Base-by-base conservation (phyloP, 2,797 vertebrate species). In the Catostomus latipinnis region DNA sequence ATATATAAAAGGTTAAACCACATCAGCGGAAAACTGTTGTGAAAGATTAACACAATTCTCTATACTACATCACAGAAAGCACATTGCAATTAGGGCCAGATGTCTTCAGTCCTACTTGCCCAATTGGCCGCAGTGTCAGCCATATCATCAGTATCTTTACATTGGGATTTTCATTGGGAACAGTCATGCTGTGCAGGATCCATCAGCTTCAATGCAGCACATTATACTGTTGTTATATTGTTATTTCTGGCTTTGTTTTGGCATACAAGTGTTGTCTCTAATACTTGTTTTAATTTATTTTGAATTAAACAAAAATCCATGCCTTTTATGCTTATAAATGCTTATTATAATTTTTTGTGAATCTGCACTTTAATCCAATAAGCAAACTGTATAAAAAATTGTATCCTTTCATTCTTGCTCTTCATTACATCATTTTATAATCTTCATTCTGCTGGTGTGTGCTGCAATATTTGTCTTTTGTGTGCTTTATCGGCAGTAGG, bases 331-430 rank as follows among this genome's bases (percentile, higher is more conserved):
- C 65, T 82, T 81, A 61, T 84, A 8, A 66, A 83, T 73, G 80
- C 65, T 62, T 2, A 76, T 85, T 48, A 79, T 80, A 52, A 75
- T 80, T 65, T 75, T 76, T 34, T 34, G 34, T 34, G 34, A 34
- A 34, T 58, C 63, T 83, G 16, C 53, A 78, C 82, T 76, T 82
- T 58, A 82, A 68, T 73, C 78, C 71, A 34, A 34, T 34, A 34
- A 34, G 34, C 90, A 91, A 89, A 89, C 83, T 71, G 63, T 85
- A 70, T 34, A 76, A 88, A 83, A 73, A 71, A 81, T 90, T 84
- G 85, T 6, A 34, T 43, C 83, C 83, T 74, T 60, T 76, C 2
- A 78, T 57, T 70, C 34, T 34, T 34, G 34, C 4, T 66, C 52
- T 68, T 65, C 5, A 63, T n/a, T n/a, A 34, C 34, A 34, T 34